Base-by-base conservation (phyloP, 2,113 vertebrate genomes). In the Gobius niger region DNA sequence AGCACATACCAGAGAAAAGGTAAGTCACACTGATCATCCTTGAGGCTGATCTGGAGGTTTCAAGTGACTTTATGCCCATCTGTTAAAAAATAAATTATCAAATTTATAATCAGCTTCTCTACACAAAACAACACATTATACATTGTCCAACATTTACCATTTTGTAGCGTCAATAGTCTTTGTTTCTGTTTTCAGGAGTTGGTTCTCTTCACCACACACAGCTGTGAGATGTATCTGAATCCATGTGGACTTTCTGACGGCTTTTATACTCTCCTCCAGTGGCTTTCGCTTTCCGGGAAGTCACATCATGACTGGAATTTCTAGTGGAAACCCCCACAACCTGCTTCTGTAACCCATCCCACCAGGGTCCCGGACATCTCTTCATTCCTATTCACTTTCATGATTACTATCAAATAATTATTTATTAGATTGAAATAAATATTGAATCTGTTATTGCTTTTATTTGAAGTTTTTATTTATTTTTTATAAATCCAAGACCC, bases 131-230 rank as follows among this genome's bases (percentile, higher is more conserved):
- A 24, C 4, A 42, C 0, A 56, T 69, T 7, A 14, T 41, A 42
- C 15, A 50, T 16, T 56, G 65, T n/a, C 1, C 10, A 65, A 44
- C 12, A 79, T 88, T 87, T 57, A 93, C 92, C 90, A 90, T 92
- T 78, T 57, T 78, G 14, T 57, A 7, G 47, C 3, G 15, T 62
- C 49, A 46, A 3, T 40, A 49, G 59, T 63, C 40, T 6, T 63
- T 7, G 44, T 69, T 46, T 46, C 44, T 40, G 24, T 57, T 10
- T 7, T 5, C 12, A 14, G 12, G 3, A 2, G 6, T 10, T 14
- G 24, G 7, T 16, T 14, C 65, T 73, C 47, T 78, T n/a, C 63
- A 12, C 19, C 15, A 34, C 19, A 9, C 16, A 6, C 3, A 9
- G 64, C 18, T 16, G 49, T 16, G 34, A 64, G 44, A 16, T 19